Evolutionary conservation across 2,888 invertebrate species (phyloP).

Genomic region (Trissoscelio sp.): DNA sequence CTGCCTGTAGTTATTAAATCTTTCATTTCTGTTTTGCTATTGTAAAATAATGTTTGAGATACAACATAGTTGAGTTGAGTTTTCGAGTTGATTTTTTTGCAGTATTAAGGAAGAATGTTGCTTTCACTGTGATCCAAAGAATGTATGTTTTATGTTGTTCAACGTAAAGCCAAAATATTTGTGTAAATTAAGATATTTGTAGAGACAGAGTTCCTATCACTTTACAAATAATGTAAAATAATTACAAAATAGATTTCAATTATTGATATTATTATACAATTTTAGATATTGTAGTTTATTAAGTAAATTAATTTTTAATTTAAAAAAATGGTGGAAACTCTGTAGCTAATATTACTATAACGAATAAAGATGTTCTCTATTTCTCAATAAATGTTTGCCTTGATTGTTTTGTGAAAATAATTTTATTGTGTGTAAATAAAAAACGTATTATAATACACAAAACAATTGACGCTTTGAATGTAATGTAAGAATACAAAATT

Average conservation of each 20-base stretch:
- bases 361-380: background rate
- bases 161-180: conserved; percentile 14
- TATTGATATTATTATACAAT: background rate
- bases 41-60: conserved; percentile 22
- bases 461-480: conserved; percentile 14
- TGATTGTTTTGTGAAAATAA: conserved; percentile 16
- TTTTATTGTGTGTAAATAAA: background rate
- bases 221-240: background rate
- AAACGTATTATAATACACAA: conserved; percentile 2
- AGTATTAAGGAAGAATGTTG: conserved; percentile 37
- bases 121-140: conserved; percentile 35
- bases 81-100: conserved; percentile 16
- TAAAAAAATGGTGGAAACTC: background rate
- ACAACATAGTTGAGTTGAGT: conserved; percentile 14
- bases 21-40: conserved; percentile 41
- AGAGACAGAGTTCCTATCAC: conserved; percentile 20
- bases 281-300: background rate
- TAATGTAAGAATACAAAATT: background rate
- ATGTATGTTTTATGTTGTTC: conserved; percentile 34
- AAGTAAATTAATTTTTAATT: background rate
- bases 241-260: background rate
- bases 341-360: background rate
- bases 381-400: conserved; percentile 13
- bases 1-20: conserved; percentile 44
- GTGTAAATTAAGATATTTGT: conserved; percentile 27